Conservation (phyloP, 1,140 invertebrate species). For the Cephus cinctus region DNA sequence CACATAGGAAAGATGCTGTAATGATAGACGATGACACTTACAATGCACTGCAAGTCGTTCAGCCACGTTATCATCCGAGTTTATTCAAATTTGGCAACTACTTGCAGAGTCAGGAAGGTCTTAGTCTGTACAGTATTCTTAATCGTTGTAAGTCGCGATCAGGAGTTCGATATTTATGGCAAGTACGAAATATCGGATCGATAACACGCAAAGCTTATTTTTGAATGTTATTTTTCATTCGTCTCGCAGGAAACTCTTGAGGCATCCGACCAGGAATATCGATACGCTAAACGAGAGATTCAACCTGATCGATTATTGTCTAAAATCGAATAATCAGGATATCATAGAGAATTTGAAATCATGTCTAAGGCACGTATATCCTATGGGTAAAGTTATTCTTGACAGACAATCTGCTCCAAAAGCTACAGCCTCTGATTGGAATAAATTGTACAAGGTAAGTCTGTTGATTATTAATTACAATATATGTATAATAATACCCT, state of each 20-base stretch:
- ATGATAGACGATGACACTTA: conserved; percentile 73
- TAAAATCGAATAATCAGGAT: conserved; percentile 58
- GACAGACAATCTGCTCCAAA: conserved; percentile 53
- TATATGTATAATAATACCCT: conserved; percentile 5
- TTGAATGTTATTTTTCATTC: conserved; percentile 13
- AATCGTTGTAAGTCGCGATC: conserved; percentile 69
- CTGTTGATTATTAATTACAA: conserved; percentile 15
- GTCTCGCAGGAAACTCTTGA: conserved; percentile 56
- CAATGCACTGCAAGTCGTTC: conserved; percentile 74
- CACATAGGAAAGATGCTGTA: conserved; percentile 65
- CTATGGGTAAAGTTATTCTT: conserved; percentile 48
- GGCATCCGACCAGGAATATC: conserved; percentile 62
- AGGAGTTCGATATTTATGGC: conserved; percentile 59
- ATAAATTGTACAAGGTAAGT: conserved; percentile 62
- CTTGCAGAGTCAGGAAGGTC: conserved; percentile 64
- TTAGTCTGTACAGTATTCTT: conserved; percentile 72
- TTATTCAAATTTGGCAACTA: conserved; percentile 67
- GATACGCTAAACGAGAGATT: conserved; percentile 59
- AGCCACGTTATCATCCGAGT: conserved; percentile 71
- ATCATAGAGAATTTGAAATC: conserved; percentile 59
- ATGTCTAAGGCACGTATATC: conserved; percentile 61
- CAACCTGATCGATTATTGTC: conserved; percentile 64
- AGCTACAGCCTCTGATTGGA: conserved; percentile 67
- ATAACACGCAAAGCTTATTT: too few relatives aligned
- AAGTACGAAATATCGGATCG: too few relatives aligned